Percentiles rank a stretch among this genome's conserved stretches.
phyloP scores from a whole-genome alignment of 92 coral and sea anemone genomes.

The Palythoa caribaeorum region DNA sequence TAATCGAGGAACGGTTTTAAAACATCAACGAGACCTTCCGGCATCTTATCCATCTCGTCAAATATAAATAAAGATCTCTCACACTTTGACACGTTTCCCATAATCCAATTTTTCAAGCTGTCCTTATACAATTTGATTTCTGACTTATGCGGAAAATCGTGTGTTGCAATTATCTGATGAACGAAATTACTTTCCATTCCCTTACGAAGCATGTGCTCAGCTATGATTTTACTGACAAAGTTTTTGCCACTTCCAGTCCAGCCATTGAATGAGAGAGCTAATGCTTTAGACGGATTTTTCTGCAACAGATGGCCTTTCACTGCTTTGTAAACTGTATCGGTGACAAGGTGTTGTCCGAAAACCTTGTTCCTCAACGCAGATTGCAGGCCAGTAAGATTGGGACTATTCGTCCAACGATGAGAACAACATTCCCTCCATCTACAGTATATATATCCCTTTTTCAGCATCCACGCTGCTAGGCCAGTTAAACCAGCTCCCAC shows the following conservation, averaged over 20 bases:
- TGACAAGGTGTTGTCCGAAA: constrained; percentile 91
- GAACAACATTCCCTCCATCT: constrained; percentile 80
- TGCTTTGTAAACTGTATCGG: constrained; percentile 75
- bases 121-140: constrained; percentile 67
- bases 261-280: constrained; percentile 93
- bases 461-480: neutral
- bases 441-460: constrained; percentile 41
- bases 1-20: constrained; percentile 90
- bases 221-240: constrained; percentile 86
- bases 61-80: constrained; percentile 85
- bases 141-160: constrained; percentile 81
- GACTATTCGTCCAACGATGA: constrained; percentile 66
- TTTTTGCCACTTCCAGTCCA: constrained; percentile 98
- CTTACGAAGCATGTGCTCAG: constrained; percentile 70
- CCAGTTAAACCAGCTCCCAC: neutral
- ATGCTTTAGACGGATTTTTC: constrained; percentile 77
- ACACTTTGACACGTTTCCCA: constrained; percentile 74
- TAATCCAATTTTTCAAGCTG: constrained; percentile 57
- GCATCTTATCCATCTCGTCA: constrained; percentile 98
- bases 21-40: constrained; percentile 84
- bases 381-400: constrained; percentile 78
- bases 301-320: constrained; percentile 82
- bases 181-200: constrained; percentile 86
- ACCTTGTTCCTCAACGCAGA: constrained; percentile 66
- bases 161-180: constrained; percentile 85